Evolutionary conservation across 2,888 invertebrate genomes (phyloP).

Genomic region (Cephalotes varians): DNA sequence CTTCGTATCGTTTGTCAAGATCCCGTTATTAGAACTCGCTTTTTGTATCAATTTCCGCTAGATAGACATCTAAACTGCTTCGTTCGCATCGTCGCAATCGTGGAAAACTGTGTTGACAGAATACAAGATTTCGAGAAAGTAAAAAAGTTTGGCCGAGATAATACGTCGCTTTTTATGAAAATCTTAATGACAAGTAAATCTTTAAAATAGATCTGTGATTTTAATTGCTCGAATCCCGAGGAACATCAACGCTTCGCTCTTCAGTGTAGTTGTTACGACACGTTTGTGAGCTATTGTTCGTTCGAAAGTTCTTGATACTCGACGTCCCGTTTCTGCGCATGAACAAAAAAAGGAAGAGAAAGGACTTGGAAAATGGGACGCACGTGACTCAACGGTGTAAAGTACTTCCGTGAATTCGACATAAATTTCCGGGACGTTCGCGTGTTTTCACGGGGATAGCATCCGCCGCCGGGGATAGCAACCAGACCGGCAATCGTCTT

Average conservation of each 20-base stretch:
- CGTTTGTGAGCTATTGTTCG: neutral
- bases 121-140: neutral
- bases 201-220: neutral
- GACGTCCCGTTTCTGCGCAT: neutral
- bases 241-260: neutral
- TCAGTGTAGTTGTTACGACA: neutral
- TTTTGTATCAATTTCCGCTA: slow-evolving; percentile 22
- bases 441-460: slow-evolving; percentile 66
- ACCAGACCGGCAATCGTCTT: slow-evolving; percentile 64
- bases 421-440: slow-evolving; percentile 69
- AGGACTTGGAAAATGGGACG: neutral
- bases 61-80: slow-evolving; percentile 12
- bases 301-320: neutral
- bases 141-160: neutral
- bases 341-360: neutral
- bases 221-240: neutral
- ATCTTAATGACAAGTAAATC: neutral
- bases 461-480: slow-evolving; percentile 34
- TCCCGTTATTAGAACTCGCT: slow-evolving; percentile 63
- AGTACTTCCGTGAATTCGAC: slow-evolving; percentile 60
- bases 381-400: slow-evolving; percentile 66
- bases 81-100: neutral
- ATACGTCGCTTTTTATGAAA: neutral
- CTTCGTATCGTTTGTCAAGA: slow-evolving; percentile 14
- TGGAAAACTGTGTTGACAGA: neutral